Conservation (phyloP, 2,113 vertebrate species). For the Rynchops niger region DNA sequence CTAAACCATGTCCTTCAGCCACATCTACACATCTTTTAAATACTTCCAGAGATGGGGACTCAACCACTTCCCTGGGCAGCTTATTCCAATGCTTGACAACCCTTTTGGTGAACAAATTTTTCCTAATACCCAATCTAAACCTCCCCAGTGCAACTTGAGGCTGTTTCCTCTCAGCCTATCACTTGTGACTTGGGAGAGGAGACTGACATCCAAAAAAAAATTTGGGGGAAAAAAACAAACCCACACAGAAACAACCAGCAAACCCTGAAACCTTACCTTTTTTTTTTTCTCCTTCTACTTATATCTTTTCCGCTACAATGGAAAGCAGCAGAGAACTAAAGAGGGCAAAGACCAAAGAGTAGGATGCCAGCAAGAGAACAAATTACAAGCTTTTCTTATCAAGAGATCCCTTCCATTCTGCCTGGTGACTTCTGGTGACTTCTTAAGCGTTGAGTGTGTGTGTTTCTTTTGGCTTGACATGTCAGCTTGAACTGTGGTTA, state of each 20-base stretch:
- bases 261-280: neutral
- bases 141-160: neutral
- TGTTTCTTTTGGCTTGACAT: neutral
- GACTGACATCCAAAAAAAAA: neutral
- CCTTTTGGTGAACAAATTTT: neutral
- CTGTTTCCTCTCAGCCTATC: neutral
- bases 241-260: neutral
- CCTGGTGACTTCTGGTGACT: neutral
- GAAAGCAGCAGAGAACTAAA: neutral
- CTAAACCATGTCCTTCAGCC: neutral
- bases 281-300: neutral
- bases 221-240: rapidly evolving
- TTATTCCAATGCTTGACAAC: neutral
- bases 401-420: neutral
- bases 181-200: neutral
- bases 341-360: neutral
- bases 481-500: neutral
- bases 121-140: neutral
- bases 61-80: neutral
- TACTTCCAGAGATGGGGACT: neutral
- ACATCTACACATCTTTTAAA: neutral
- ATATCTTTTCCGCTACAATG: neutral
- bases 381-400: neutral
- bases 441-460: neutral
- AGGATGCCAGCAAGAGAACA: neutral